Evolutionary conservation across 2,797 vertebrate genomes (phyloP).

Genomic region (Protosalanx chinensis): DNA sequence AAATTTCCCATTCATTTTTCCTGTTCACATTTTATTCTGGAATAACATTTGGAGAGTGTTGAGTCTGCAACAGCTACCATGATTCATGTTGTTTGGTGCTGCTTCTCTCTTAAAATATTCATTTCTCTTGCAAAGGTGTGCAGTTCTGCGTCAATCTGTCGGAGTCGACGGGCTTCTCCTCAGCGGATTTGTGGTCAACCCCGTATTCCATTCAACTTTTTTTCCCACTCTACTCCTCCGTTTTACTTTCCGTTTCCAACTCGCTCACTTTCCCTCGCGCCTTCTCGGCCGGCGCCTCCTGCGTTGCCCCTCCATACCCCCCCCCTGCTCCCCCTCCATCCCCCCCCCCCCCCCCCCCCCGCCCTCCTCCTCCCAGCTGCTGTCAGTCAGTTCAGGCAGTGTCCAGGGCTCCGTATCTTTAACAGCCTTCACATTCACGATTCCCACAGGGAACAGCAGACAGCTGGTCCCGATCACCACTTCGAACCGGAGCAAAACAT

Average conservation of each 20-base stretch:
- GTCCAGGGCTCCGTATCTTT: constrained; percentile 79
- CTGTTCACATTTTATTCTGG: constrained; percentile 24
- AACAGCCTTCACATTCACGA: constrained; percentile 82
- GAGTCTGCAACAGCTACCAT: constrained; percentile 25
- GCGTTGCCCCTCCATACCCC: not conserved
- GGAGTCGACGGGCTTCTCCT: not conserved
- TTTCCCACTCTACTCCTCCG: constrained; percentile 2
- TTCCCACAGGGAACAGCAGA: constrained; percentile 78
- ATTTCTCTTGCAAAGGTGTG: not conserved
- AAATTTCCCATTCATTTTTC: constrained; percentile 34
- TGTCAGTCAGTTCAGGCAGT: constrained; percentile 78
- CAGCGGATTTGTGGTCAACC: not conserved
- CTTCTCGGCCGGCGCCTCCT: not conserved
- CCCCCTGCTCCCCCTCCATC: not conserved
- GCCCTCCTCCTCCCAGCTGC: constrained; percentile 79
- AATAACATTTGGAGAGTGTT: constrained; percentile 48
- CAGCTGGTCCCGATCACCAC: constrained; percentile 79
- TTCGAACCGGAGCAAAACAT: constrained; percentile 68
- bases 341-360: constrained; percentile 58
- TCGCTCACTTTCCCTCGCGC: not conserved
- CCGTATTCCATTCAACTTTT: too few species aligned
- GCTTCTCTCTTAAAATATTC: not conserved
- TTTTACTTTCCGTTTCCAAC: constrained; percentile 58
- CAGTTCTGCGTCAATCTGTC: not conserved
- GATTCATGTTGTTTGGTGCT: constrained; percentile 2